Evolutionary conservation across 2,888 invertebrate genomes (phyloP).

Genomic region (Eupsilia transversa): DNA sequence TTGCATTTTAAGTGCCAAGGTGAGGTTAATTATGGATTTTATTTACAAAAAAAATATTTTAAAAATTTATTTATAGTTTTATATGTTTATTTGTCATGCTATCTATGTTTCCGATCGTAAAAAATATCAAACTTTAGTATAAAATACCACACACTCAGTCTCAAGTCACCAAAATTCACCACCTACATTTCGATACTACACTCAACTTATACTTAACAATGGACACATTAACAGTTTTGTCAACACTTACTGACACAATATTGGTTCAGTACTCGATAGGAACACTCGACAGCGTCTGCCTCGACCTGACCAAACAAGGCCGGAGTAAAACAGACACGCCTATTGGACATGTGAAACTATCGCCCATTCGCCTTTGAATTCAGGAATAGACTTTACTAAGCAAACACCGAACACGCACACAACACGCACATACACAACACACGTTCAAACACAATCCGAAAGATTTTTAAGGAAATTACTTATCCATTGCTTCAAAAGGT

Average conservation of each 20-base stretch:
- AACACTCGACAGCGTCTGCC: constrained; percentile 30
- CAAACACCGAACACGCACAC: too few species aligned
- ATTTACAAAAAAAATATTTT: too few species aligned
- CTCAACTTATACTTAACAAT: constrained; percentile 20
- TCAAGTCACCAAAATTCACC: not conserved
- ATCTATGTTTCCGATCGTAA: not conserved
- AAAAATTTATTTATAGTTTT: not conserved
- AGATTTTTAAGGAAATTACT: not conserved
- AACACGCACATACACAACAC: not conserved
- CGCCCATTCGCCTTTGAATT: constrained; percentile 6
- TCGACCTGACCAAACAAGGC: constrained; percentile 38
- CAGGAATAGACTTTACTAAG: not conserved
- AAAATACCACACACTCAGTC: not conserved
- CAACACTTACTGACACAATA: constrained; percentile 36
- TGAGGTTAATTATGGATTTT: not conserved
- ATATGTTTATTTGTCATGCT: not conserved
- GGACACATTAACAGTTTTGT: constrained; percentile 20
- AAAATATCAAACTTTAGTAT: not conserved
- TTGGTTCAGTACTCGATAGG: constrained; percentile 37
- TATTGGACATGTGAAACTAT: constrained; percentile 7
- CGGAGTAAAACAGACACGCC: constrained; percentile 13
- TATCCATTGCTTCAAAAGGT: not conserved
- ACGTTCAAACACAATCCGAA: not conserved
- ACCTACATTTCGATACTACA: not conserved
- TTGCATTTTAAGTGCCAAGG: too few species aligned